Base-by-base conservation (phyloP, 2,888 invertebrate genomes). In the Pyrocoelia pectoralis region DNA sequence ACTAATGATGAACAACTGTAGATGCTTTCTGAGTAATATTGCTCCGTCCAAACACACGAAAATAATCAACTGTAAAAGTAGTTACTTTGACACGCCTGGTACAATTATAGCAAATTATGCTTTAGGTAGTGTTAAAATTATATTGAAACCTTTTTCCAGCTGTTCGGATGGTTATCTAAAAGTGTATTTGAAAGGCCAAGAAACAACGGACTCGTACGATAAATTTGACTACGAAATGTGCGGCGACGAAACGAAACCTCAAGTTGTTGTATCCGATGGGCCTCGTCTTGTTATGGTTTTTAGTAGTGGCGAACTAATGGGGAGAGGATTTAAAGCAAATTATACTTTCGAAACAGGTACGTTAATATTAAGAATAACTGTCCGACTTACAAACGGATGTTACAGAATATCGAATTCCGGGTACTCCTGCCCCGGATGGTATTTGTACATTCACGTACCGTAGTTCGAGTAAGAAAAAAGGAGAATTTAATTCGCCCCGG, bases 251-350 rank as follows among this genome's bases (percentile, higher is more conserved):
- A 86, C 85, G 58, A 88, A 89, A 76, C 94, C 95, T n/a, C 87
- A 89, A 56, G 86, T 89, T 40, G 89, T 96, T 66, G 88, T 93
- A 65, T 96, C 96, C 55, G 94, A 95, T 79, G 96, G 97, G 1
- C 97, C 97, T 2, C 87, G 97, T 53, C 87, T 98, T 67, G 94
- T 97, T 48, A 92, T 98, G 89, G 94, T 97, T 52, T 97, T 98
- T 82, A 95, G 95, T 81, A 95, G 95, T 56, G 96, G 96, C 1
- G 94, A 95, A 76, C 84, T 91, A 59, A 93, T 93, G 81, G 97
- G 97, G 6, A 86, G 91, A 51, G 96, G 97, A 60, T 97, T 97
- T 80, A 95, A 96, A 80, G 94, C 94, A 72, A 89, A 88, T 81
- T 95, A 92, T 80, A 87, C 89, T 51, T 94, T 94, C 81, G 90